Evolutionary conservation across 1,140 invertebrate species (phyloP).

Genomic region (Maniola jurtina): DNA sequence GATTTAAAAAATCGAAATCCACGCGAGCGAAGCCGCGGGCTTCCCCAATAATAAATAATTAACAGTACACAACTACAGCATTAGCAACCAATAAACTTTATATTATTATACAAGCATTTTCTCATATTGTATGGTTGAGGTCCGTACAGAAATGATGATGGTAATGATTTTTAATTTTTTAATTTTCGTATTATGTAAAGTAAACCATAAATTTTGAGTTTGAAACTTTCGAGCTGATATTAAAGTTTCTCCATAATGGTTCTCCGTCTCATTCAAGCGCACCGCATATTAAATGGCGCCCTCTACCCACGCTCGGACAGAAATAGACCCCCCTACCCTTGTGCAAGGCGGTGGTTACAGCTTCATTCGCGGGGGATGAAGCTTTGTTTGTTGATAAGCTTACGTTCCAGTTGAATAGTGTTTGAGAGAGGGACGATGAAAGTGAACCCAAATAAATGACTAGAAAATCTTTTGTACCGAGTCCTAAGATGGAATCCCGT

Average conservation of each 20-base stretch:
- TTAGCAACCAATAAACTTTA: too few relatives aligned
- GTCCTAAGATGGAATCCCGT: too few relatives aligned
- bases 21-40: too few relatives aligned
- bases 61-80: too few relatives aligned
- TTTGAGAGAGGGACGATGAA: background rate
- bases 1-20: too few relatives aligned
- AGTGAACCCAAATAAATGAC: too few relatives aligned
- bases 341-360: background rate
- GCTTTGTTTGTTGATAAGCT: background rate
- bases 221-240: background rate
- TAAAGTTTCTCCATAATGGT: constrained; percentile 1
- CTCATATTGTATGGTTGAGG: too few relatives aligned
- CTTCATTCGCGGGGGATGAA: background rate
- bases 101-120: too few relatives aligned
- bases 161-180: too few relatives aligned
- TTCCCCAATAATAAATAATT: too few relatives aligned
- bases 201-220: background rate
- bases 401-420: background rate
- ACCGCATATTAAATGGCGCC: constrained; percentile 10
- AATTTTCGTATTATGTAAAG: too few relatives aligned
- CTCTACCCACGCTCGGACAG: constrained; percentile 13
- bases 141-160: too few relatives aligned
- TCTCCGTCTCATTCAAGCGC: constrained; percentile 1
- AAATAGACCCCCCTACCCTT: constrained; percentile 15
- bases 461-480: background rate